These are phyloP conservation scores for Unio delphinus DNA, from an alignment of 2,888 invertebrate genomes.

Conservation along the genomic window DNA sequence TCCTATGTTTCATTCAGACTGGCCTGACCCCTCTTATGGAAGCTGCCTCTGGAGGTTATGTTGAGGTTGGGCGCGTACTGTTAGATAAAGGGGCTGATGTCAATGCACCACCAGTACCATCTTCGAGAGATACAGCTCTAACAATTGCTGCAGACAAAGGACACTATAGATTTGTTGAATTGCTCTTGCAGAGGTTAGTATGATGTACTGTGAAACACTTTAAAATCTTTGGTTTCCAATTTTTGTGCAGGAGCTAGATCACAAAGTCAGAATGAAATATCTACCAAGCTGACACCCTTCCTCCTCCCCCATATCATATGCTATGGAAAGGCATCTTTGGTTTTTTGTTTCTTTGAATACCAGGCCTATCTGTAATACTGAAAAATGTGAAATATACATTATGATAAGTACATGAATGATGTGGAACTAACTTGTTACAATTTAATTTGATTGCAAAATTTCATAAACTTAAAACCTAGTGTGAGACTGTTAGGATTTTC, in stretches of 20 bases:
- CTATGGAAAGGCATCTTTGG: no score
- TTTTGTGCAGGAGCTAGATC: not conserved
- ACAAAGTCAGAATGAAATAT: not conserved
- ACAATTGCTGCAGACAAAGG: slow-evolving; percentile 99
- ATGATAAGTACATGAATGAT: no score
- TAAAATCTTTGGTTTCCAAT: no score
- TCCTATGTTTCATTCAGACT: slow-evolving; percentile 76
- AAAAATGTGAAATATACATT: no score
- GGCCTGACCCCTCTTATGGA: slow-evolving; percentile 99
- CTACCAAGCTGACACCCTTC: no score
- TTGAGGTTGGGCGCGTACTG: slow-evolving; percentile 96
- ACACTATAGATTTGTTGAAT: slow-evolving; percentile 84
- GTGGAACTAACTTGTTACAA: no score
- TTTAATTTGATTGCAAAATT: no score
- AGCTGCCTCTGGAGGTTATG: slow-evolving; percentile 99
- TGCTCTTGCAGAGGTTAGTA: slow-evolving; percentile 71
- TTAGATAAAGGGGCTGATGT: slow-evolving; percentile 98
- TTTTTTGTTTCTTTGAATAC: no score
- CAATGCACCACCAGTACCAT: slow-evolving; percentile 98
- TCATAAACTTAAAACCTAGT: no score
- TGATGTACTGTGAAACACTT: not conserved
- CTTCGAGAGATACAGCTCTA: slow-evolving; percentile 96
- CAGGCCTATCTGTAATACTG: no score
- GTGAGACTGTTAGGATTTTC: no score
- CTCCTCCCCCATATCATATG: no score